Evolutionary conservation across 1,140 invertebrate species (phyloP).

Genomic region (Microvelia longipes): DNA sequence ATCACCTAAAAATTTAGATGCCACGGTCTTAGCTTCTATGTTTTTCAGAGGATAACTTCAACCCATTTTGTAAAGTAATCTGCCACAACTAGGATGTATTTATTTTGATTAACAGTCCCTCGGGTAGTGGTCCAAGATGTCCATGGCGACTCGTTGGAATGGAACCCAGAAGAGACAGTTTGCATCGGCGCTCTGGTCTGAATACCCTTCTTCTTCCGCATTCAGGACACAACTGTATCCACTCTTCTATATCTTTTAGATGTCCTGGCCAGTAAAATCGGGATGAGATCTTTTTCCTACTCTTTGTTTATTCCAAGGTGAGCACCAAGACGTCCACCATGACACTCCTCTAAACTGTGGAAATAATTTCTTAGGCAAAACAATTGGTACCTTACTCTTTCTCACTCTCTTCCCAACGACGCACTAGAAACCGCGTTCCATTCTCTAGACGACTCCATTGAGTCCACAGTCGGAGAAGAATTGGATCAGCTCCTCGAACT

Average conservation of each 20-base stretch:
- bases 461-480: neutral
- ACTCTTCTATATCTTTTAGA: neutral
- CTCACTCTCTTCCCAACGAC: neutral
- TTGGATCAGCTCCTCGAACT: neutral
- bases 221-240: neutral
- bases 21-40: neutral
- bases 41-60: neutral
- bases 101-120: neutral
- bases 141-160: neutral
- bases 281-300: neutral
- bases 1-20: neutral
- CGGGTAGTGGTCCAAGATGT: neutral
- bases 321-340: neutral
- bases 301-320: neutral
- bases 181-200: neutral
- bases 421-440: neutral
- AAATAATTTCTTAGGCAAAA: neutral
- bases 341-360: too few species aligned
- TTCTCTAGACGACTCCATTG: neutral
- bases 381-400: neutral
- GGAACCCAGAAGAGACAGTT: neutral
- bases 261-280: neutral
- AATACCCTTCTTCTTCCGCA: neutral
- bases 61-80: neutral
- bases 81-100: neutral